Evolutionary conservation across 1,140 invertebrate species (phyloP).

Genomic region (Zaprionus kolodkinae): DNA sequence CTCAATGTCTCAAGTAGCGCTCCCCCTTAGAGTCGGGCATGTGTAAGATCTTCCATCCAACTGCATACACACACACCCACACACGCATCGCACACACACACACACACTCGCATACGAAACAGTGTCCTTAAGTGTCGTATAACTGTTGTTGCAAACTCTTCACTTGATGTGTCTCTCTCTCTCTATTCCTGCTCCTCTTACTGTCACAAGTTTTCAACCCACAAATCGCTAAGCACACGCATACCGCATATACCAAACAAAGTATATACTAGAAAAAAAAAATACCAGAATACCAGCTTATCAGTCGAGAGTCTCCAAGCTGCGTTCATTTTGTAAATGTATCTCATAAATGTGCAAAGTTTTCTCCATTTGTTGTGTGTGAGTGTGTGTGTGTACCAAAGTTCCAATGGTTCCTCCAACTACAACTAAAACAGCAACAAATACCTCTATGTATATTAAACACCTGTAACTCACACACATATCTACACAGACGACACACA

Average conservation of each 20-base stretch:
- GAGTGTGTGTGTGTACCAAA: conserved; percentile 30
- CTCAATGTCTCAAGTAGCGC: conserved; percentile 37
- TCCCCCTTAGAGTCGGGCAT: conserved; percentile 56
- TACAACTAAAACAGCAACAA: conserved; percentile 9
- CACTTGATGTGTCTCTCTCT: conserved; percentile 58
- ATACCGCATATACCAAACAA: conserved; percentile 17
- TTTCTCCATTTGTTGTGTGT: conserved; percentile 18
- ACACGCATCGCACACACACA: conserved; percentile 16
- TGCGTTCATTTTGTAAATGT: conserved; percentile 40
- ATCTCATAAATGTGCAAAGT: conserved; percentile 27
- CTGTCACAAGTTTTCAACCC: conserved; percentile 20
- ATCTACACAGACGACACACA: conserved; percentile 44
- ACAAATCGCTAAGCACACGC: conserved; percentile 40
- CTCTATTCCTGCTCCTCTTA: conserved; percentile 5
- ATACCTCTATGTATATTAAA: conserved; percentile 41
- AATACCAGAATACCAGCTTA: conserved; percentile 29
- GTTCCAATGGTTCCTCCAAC: conserved; percentile 23
- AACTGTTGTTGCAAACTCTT: conserved; percentile 69
- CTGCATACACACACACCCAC: conserved; percentile 24
- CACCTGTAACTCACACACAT: conserved; percentile 35
- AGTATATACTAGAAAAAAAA: conserved; percentile 24
- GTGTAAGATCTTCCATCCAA: conserved; percentile 61
- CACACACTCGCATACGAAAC: conserved; percentile 23
- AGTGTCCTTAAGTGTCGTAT: conserved; percentile 64
- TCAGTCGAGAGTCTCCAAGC: background rate